phyloP scores from a whole-genome alignment of 1,140 invertebrate genomes.

The Bombus pyrosoma region DNA sequence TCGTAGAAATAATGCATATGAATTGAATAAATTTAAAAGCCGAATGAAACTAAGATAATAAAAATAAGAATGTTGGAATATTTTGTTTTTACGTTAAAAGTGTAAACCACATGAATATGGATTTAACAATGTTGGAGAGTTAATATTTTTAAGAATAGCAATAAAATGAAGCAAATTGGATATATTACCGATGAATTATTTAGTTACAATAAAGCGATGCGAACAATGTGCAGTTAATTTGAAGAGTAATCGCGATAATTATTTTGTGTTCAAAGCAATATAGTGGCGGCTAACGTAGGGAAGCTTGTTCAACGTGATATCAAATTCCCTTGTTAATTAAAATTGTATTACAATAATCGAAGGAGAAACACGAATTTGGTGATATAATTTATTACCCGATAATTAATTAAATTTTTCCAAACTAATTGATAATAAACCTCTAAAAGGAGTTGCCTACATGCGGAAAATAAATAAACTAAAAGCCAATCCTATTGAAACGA shows the following conservation, averaged over 20 bases:
- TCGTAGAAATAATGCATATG: too few relatives aligned
- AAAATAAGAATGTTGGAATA: not conserved
- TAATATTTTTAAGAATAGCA: not conserved
- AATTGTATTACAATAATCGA: not conserved
- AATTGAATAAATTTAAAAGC: too few relatives aligned
- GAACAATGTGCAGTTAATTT: not conserved
- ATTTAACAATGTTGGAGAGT: too few relatives aligned
- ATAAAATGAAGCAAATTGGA: not conserved
- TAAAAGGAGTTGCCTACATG: not conserved
- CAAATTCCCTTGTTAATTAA: not conserved
- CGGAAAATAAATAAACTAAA: too few relatives aligned
- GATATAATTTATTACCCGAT: not conserved
- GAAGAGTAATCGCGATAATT: not conserved
- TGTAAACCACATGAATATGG: too few relatives aligned
- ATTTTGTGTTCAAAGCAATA: not conserved
- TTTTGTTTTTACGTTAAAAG: not conserved
- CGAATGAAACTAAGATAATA: too few relatives aligned
- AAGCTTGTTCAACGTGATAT: not conserved
- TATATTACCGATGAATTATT: not conserved
- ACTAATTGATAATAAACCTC: not conserved
- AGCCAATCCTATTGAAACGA: too few relatives aligned
- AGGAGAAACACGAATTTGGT: not conserved
- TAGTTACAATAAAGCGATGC: not conserved
- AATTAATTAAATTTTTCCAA: not conserved
- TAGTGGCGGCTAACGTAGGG: not conserved